Evolutionary conservation across 2,888 invertebrate species (phyloP).

Genomic region (Dexiosoma caninum): DNA sequence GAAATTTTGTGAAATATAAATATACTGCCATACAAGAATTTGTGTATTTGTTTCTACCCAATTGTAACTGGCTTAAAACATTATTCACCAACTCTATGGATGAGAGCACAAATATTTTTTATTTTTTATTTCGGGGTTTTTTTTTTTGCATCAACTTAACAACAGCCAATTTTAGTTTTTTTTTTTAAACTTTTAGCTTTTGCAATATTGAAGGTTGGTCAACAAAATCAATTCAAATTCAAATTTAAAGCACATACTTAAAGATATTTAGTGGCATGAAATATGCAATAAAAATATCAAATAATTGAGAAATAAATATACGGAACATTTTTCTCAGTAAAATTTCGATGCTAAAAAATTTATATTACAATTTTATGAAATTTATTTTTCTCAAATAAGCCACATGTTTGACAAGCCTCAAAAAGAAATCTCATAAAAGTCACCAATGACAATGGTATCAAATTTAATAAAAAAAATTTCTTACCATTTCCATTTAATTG

Average conservation of each 20-base stretch:
- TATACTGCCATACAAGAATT: background rate
- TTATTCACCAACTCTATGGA: background rate
- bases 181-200: background rate
- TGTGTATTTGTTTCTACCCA: background rate
- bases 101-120: background rate
- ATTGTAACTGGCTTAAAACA: background rate
- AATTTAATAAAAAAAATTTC: background rate
- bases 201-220: background rate
- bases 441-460: too few species aligned
- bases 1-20: background rate
- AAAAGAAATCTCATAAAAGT: too few species aligned
- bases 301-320: too few species aligned
- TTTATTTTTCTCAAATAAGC: too few species aligned
- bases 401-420: too few species aligned
- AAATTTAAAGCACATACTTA: background rate
- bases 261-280: background rate
- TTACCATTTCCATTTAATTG: background rate
- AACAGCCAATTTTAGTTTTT: background rate
- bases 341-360: too few species aligned
- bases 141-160: background rate
- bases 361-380: too few species aligned
- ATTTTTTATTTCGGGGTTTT: background rate
- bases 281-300: too few species aligned
- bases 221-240: background rate
- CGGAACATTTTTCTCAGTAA: too few species aligned